phyloP scores from a whole-genome alignment of 2,888 invertebrate genomes.

The Fragum fragum region DNA sequence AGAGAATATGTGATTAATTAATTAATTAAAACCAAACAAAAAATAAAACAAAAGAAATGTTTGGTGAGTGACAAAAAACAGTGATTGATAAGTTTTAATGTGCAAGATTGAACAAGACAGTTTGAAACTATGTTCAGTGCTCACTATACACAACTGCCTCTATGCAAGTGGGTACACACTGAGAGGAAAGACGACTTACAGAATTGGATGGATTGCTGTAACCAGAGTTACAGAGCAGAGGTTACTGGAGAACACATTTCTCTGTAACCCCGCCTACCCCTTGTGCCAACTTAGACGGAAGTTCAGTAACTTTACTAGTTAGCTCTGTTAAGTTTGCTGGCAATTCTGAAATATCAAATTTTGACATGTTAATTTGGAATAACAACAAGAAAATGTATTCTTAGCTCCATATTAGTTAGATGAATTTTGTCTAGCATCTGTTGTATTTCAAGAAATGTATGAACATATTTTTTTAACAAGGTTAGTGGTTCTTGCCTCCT shows the following conservation, averaged over 20 bases:
- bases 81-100: neutral
- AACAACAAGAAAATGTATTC: neutral
- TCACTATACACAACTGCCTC: conserved; percentile 20
- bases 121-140: conserved; percentile 14
- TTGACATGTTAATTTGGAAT: neutral
- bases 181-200: conserved; percentile 51
- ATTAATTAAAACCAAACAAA: neutral
- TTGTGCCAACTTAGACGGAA: conserved; percentile 84
- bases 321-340: conserved; percentile 78
- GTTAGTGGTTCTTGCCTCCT: too few species aligned
- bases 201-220: conserved; percentile 55
- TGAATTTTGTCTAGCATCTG: too few species aligned
- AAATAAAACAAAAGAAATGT: neutral
- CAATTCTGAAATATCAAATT: conserved; percentile 57
- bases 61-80: neutral
- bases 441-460: too few species aligned
- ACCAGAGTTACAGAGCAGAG: conserved; percentile 36
- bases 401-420: neutral
- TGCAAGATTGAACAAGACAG: conserved; percentile 28
- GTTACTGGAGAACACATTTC: conserved; percentile 85
- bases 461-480: too few species aligned
- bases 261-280: conserved; percentile 84
- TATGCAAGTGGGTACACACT: conserved; percentile 30
- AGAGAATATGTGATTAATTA: neutral
- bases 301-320: conserved; percentile 84